Percentiles rank a stretch among this genome's conserved stretches.
phyloP scores from a whole-genome alignment of 92 coral and sea anemone genomes.

The Metridium senile region DNA sequence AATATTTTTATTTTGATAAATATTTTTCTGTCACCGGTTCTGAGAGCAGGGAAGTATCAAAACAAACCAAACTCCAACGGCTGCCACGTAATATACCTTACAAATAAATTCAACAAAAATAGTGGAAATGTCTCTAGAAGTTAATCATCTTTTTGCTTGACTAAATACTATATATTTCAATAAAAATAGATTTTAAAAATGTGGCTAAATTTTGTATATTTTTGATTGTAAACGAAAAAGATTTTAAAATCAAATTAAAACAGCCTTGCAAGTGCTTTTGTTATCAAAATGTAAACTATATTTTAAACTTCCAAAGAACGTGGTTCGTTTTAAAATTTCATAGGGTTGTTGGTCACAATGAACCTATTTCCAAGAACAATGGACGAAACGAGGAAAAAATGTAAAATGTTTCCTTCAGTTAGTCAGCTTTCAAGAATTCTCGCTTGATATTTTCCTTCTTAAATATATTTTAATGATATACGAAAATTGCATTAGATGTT shows the following conservation, averaged over 20 bases:
- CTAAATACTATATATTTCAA: no score
- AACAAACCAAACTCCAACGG: slow-evolving; percentile 5
- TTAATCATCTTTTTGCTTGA: no score
- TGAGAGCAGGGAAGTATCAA: slow-evolving; percentile 13
- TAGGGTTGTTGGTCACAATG: background rate
- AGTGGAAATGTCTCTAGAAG: no score
- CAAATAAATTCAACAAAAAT: background rate
- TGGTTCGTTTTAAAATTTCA: background rate
- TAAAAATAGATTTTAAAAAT: no score
- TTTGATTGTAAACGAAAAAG: background rate
- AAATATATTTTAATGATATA: no score
- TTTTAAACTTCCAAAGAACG: slow-evolving; percentile 7
- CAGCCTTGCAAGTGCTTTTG: slow-evolving; percentile 7
- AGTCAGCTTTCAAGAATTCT: no score
- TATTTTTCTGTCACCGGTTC: slow-evolving; percentile 11
- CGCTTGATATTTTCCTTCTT: no score
- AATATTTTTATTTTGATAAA: no score
- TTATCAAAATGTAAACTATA: slow-evolving; percentile 16
- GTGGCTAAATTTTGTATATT: no score
- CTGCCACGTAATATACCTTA: background rate
- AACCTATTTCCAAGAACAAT: background rate
- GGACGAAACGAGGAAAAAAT: background rate
- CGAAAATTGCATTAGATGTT: background rate
- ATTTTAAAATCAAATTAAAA: background rate
- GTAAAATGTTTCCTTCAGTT: background rate